Evolutionary conservation across 2,113 vertebrate genomes (phyloP), one percentile per base, ranked within the genome.

Genomic region (Propithecus coquereli): DNA sequence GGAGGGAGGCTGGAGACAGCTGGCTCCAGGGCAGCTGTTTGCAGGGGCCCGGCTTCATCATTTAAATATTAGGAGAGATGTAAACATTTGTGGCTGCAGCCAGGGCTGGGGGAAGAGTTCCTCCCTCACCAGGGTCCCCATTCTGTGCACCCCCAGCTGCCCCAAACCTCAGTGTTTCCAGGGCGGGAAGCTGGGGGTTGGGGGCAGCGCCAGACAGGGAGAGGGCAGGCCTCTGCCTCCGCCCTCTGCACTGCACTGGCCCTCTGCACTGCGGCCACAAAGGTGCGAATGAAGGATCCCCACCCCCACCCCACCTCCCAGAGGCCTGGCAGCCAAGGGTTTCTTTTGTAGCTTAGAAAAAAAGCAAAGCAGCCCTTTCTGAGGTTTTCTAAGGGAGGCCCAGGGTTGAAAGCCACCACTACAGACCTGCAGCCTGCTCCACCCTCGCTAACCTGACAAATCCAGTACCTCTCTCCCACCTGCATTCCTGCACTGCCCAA

Each of bases 11-110:
- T 0, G 25, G 32, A 14, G 57, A 52, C 94, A 94, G 97, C 92
- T 76, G 97, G 84, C 94, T 79, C 47, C 27, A 0, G 87, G 43
- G 52, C 87, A 90, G 97, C 96, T 94, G 94, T 50, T 14, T 9
- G 37, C 84, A 27, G 71, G 32, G 80, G 57, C 65, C 74, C 1
- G 22, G 80, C 65, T 68, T 23, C 76, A 32, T 30, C 90, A 13
- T 8, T 40, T 84, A 86, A 87, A 59, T 65, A 81, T 54, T 18
- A 54, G 87, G 83, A 65, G 52, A 89, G 86, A 79, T 59, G 61
- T 89, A 59, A 82, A 63, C 30, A n/a, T 59, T 3, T 59, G 59
- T 8, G 27, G 40, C 77, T 27, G 57, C 66, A 80, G 86, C 87
- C 68, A 13, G 68, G 57, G 52, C 59, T 16, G 47, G 32, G 23